Percentiles rank a stretch among this genome's conserved stretches.
phyloP scores from a whole-genome alignment of 1,140 invertebrate genomes.

The Brachionus rubens region DNA sequence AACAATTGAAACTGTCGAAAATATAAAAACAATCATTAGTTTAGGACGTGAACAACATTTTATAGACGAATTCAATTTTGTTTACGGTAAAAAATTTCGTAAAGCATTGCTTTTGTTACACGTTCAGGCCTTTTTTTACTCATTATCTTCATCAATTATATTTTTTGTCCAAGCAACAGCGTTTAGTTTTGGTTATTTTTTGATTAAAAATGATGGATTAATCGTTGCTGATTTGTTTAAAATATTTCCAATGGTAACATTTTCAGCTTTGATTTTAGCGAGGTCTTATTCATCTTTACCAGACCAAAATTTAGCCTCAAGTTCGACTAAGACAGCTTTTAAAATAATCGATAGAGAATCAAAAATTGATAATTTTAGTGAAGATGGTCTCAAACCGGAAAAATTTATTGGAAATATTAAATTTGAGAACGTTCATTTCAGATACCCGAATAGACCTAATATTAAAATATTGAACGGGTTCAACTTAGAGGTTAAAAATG shows the following conservation, averaged over 20 bases:
- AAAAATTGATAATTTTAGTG: conserved; percentile 38
- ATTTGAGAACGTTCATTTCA: conserved; percentile 64
- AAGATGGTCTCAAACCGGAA: conserved; percentile 16
- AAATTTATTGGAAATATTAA: conserved; percentile 58
- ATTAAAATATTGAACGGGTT: conserved; percentile 60
- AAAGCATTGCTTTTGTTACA: not conserved
- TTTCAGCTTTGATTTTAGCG: conserved; percentile 28
- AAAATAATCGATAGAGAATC: conserved; percentile 30
- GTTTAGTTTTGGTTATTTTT: conserved; percentile 28
- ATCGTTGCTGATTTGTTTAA: not conserved
- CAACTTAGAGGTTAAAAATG: conserved; percentile 71
- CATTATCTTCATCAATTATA: not conserved
- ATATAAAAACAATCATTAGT: conserved; percentile 21
- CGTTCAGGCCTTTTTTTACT: conserved; percentile 1
- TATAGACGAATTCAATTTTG: conserved; percentile 14
- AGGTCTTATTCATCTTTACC: not conserved
- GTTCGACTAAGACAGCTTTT: not conserved
- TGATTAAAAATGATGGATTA: conserved; percentile 4
- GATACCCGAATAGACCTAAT: conserved; percentile 61
- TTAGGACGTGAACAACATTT: conserved; percentile 16
- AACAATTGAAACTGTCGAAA: conserved; percentile 25
- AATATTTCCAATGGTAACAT: conserved; percentile 20
- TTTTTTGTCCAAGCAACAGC: conserved; percentile 43
- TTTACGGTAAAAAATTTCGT: not conserved
- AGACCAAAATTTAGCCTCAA: not conserved